These are phyloP conservation scores for Caenorhabditis briggsae DNA, from an alignment of 1,140 invertebrate genomes.

Conservation along the genomic window DNA sequence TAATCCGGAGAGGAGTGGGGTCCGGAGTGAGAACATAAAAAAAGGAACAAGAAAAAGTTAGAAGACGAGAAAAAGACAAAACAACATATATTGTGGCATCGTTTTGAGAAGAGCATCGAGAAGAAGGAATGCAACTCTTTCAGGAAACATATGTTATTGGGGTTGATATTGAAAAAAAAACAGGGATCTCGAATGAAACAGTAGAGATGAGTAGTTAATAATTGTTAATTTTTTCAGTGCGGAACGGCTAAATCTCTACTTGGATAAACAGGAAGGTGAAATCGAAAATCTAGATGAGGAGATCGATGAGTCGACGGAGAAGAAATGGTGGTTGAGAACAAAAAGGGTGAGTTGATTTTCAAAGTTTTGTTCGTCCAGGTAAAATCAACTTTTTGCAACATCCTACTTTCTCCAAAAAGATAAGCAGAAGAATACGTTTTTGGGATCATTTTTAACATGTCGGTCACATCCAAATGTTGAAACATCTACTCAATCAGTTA, in stretches of 20 bases:
- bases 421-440: too few species aligned
- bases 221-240: constrained; percentile 25
- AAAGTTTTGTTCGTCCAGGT: background rate
- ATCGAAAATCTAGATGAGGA: constrained; percentile 56
- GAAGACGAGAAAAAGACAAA: background rate
- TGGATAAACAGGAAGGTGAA: constrained; percentile 56
- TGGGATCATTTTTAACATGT: too few species aligned
- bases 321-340: constrained; percentile 78
- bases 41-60: background rate
- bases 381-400: too few species aligned
- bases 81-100: constrained; percentile 15
- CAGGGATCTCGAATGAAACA: background rate
- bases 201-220: background rate
- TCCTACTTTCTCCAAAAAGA: too few species aligned
- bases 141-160: background rate
- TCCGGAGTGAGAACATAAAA: constrained; percentile 2
- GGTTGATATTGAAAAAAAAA: background rate
- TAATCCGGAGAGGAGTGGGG: constrained; percentile 39
- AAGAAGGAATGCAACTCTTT: constrained; percentile 12
- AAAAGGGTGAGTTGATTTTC: constrained; percentile 27
- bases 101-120: constrained; percentile 40
- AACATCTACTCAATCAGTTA: background rate
- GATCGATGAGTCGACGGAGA: constrained; percentile 78
- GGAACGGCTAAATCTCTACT: constrained; percentile 53
- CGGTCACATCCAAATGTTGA: too few species aligned